phyloP scores from a whole-genome alignment of 2,888 invertebrate genomes.

The Plagodis pulveraria region DNA sequence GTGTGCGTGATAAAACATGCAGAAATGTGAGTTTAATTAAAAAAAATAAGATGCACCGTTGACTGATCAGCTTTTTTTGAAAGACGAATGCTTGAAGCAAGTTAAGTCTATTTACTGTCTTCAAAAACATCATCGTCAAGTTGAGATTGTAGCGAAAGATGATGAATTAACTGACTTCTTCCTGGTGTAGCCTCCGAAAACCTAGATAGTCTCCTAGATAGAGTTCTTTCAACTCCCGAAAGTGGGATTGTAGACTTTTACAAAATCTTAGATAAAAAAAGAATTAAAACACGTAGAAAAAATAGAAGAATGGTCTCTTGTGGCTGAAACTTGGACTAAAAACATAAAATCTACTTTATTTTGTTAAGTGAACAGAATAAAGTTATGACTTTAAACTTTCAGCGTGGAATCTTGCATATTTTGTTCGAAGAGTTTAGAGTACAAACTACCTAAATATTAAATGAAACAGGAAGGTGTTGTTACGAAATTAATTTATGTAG shows the following conservation, averaged over 20 bases:
- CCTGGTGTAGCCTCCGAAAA: too few relatives aligned
- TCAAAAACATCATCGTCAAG: too few relatives aligned
- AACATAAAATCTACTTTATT: conserved; percentile 4
- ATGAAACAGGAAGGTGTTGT: conserved; percentile 2
- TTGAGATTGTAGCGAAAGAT: too few relatives aligned
- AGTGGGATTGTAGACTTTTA: neutral
- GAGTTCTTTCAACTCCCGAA: too few relatives aligned
- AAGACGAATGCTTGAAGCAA: too few relatives aligned
- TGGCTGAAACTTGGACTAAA: conserved; percentile 2
- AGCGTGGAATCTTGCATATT: conserved; percentile 6
- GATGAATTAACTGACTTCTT: too few relatives aligned
- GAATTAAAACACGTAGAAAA: conserved; percentile 1
- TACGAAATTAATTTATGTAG: neutral
- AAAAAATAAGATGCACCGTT: too few relatives aligned
- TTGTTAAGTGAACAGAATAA: neutral
- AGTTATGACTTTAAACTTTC: conserved; percentile 2
- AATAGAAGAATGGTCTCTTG: conserved; percentile 3
- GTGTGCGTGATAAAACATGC: too few relatives aligned
- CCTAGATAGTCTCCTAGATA: too few relatives aligned
- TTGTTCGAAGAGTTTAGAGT: conserved; percentile 7
- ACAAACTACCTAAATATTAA: conserved; percentile 3
- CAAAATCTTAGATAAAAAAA: conserved; percentile 10
- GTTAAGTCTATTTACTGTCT: too few relatives aligned
- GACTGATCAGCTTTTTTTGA: too few relatives aligned
- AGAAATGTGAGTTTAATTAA: too few relatives aligned